Evolutionary conservation across 2,797 vertebrate genomes (phyloP), one percentile per base, ranked within the genome.

Genomic region (Premnoplex brunnescens): DNA sequence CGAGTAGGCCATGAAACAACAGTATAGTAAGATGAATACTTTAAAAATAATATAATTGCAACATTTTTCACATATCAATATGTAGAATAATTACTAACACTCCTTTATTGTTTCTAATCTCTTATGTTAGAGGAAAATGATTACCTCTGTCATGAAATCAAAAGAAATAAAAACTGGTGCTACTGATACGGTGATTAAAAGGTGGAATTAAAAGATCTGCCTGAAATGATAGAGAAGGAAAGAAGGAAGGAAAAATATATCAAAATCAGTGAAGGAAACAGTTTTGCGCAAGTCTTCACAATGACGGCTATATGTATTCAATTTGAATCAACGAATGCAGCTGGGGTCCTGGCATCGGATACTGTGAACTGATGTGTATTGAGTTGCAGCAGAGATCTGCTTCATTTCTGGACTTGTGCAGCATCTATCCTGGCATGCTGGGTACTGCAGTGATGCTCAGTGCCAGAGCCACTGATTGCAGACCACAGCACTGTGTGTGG

Each of bases 381-480:
- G 66, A 30, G 52, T 30, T 49, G 14, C 21, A n/a, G 24, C 32
- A 36, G 83, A 46, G 56, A 56, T 63, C 14, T 66, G 52, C n/a
- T 59, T 28, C 1, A 0, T 48, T 19, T 15, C 60, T 36, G 41
- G 66, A 23, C 28, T 16, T 3, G 23, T 18, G 21, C 54, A 41
- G 89, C 54, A 3, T 56, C 56, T 8, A 16, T 49, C 58, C 34
- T 8, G 8, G 7, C 8, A 5, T 0, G 0, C 1, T 9, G 32
- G 41, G 36, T 5, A 28, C 39, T 11, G 2, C 0, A 0, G 30
- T 6, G 75, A 9, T 4, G 11, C 55, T 59, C 12, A 0, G 9
- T 36, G 66, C 39, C 7, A 3, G 19, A 43, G 73, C 55, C 39
- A 9, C 44, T 36, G n/a, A 24, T 7, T 2, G 6, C 64, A 80